A percentile compares a stretch with the other conserved stretches of the same genome.
phyloP scores from a whole-genome alignment of 2,797 vertebrate species.

The Lepus oiostolus region DNA sequence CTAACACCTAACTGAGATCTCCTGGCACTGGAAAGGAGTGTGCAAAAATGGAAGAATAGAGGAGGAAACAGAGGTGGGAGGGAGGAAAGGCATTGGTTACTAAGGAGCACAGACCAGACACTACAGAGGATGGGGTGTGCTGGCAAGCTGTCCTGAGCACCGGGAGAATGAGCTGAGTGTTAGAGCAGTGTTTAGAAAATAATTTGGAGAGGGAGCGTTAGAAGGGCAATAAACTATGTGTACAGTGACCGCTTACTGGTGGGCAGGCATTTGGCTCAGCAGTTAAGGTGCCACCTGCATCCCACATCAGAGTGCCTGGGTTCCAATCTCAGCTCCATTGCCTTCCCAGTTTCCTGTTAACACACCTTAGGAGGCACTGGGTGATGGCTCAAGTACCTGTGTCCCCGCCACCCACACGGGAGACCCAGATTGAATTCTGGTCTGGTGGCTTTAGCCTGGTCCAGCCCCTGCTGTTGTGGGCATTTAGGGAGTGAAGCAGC shows the following conservation, averaged over 20 bases:
- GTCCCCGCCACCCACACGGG: too few species aligned
- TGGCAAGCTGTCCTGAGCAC: background rate
- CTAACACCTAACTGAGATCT: background rate
- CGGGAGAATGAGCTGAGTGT: background rate
- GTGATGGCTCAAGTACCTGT: too few species aligned
- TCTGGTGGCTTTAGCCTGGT: too few species aligned
- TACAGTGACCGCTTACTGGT: background rate
- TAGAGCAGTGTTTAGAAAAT: conserved; percentile 11
- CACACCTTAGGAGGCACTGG: too few species aligned
- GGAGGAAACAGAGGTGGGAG: background rate
- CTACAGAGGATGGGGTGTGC: background rate
- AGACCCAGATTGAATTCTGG: too few species aligned
- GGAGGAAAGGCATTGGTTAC: background rate
- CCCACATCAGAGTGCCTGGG: too few species aligned
- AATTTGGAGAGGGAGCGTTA: conserved; percentile 26
- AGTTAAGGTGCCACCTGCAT: too few species aligned
- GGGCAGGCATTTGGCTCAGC: too few species aligned
- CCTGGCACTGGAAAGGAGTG: background rate
- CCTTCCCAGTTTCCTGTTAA: too few species aligned
- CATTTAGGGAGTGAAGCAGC: too few species aligned
- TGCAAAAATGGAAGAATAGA: background rate
- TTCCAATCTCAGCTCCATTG: too few species aligned
- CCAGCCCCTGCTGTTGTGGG: too few species aligned
- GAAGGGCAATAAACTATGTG: background rate
- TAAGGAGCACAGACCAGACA: background rate